Conservation (phyloP, 2,113 vertebrate genomes). For the Arvicanthis niloticus region DNA sequence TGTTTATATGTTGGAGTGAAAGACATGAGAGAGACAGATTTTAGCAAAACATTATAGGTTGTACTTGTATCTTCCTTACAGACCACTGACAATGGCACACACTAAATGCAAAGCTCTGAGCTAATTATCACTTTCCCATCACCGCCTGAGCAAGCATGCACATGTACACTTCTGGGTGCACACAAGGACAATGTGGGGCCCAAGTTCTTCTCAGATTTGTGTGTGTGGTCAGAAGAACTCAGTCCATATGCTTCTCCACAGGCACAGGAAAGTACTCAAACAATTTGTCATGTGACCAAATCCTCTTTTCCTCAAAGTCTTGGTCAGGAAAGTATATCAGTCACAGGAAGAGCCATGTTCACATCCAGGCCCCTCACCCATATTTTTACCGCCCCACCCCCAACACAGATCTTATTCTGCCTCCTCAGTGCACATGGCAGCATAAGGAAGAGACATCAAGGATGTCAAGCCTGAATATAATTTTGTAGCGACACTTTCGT, state of each 20-base stretch:
- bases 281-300: background rate
- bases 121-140: background rate
- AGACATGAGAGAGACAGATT: background rate
- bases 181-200: background rate
- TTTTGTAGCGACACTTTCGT: background rate
- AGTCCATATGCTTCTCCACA: background rate
- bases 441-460: background rate
- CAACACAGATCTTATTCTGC: background rate
- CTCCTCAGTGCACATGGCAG: background rate
- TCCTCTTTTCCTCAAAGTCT: background rate
- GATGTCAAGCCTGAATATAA: background rate
- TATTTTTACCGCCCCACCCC: background rate
- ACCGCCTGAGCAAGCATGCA: background rate
- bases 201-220: background rate
- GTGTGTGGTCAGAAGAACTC: background rate
- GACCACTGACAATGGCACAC: slow-evolving; percentile 45
- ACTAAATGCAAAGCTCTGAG: slow-evolving; percentile 40
- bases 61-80: background rate
- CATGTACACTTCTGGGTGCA: background rate
- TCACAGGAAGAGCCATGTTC: background rate
- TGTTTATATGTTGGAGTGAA: slow-evolving; percentile 17
- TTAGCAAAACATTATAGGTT: slow-evolving; percentile 43
- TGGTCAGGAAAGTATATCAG: background rate
- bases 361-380: background rate
- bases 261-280: background rate